Percentiles rank a stretch among this genome's conserved stretches.
phyloP scores from a whole-genome alignment of 1,140 invertebrate species.

The Zophobas atratus region DNA sequence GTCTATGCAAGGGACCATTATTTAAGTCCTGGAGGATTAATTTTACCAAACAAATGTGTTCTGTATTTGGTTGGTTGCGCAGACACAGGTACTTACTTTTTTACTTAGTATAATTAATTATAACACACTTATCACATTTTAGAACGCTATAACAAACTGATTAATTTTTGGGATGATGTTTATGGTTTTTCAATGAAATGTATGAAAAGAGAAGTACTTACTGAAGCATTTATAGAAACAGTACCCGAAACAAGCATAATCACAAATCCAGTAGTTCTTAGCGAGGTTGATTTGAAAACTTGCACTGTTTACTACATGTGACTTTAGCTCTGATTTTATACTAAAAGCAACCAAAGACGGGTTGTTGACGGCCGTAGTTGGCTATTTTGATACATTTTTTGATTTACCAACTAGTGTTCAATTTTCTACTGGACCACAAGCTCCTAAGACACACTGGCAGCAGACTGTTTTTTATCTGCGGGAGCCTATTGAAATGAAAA shows the following conservation, averaged over 20 bases:
- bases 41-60: constrained; percentile 92
- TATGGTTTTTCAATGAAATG: constrained; percentile 98
- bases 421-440: constrained; percentile 83
- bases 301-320: constrained; percentile 86
- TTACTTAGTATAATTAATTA: constrained; percentile 57
- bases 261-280: constrained; percentile 79
- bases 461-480: constrained; percentile 94
- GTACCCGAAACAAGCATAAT: constrained; percentile 84
- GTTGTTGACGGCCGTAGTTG: constrained; percentile 88
- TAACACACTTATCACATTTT: constrained; percentile 60
- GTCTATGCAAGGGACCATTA: constrained; percentile 93
- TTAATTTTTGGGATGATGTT: constrained; percentile 95
- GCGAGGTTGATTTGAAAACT: constrained; percentile 85
- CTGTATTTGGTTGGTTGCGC: constrained; percentile 91
- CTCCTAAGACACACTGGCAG: constrained; percentile 95
- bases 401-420: constrained; percentile 78
- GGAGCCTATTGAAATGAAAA: constrained; percentile 78
- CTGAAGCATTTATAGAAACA: constrained; percentile 91
- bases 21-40: constrained; percentile 80
- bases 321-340: constrained; percentile 86
- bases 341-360: constrained; percentile 81
- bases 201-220: constrained; percentile 90
- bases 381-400: constrained; percentile 95
- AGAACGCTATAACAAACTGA: constrained; percentile 80
- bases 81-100: constrained; percentile 79